phyloP scores from a whole-genome alignment of 2,888 invertebrate genomes.

The Drosophila emarginata region DNA sequence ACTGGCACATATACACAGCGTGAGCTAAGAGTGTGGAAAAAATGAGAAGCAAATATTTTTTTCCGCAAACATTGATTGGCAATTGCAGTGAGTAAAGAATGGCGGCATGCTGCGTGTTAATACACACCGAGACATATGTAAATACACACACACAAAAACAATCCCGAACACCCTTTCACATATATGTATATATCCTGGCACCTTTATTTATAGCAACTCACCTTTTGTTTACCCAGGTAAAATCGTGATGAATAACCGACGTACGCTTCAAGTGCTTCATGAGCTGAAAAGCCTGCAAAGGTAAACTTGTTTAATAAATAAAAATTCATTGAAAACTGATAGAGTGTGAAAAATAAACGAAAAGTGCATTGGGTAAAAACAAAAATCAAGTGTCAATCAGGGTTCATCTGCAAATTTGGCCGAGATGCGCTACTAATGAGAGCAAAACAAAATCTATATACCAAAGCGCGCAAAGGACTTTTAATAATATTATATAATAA shows the following conservation, averaged over 20 bases:
- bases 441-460: background rate
- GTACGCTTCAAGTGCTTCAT: constrained; percentile 41
- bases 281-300: constrained; percentile 16
- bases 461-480: too few relatives aligned
- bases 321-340: constrained; percentile 79
- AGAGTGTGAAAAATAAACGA: constrained; percentile 77
- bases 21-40: constrained; percentile 72
- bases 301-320: constrained; percentile 52
- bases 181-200: background rate
- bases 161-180: background rate
- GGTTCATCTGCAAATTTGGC: constrained; percentile 39
- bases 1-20: constrained; percentile 7
- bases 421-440: constrained; percentile 24
- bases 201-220: background rate
- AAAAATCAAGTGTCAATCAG: constrained; percentile 49
- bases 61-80: constrained; percentile 77
- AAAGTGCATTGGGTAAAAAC: constrained; percentile 57
- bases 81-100: constrained; percentile 40
- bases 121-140: constrained; percentile 29
- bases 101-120: constrained; percentile 32
- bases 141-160: constrained; percentile 16
- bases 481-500: too few relatives aligned
- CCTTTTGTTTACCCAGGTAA: constrained; percentile 33
- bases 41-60: constrained; percentile 72
- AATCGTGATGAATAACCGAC: constrained; percentile 62